Base-by-base conservation (phyloP, 2,797 vertebrate species). In the Hippopotamyrus pictus region DNA sequence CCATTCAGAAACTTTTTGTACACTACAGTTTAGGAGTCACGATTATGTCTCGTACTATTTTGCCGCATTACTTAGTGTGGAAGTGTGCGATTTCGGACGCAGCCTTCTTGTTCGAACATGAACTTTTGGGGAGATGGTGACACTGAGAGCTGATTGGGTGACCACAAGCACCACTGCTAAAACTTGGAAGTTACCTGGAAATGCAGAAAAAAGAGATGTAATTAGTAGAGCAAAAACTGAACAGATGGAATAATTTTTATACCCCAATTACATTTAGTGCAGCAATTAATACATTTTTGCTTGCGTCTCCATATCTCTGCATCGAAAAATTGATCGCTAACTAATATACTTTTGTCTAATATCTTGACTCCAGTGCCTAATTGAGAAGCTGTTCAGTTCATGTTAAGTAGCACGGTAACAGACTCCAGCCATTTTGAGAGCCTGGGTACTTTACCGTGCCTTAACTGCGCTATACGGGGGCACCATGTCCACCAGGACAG, bases 341-440 rank as follows among this genome's bases (percentile, higher is more conserved):
- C n/a, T 22, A 62, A 62, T 62, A 25, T 25, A 25, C n/a, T 65
- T 65, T 29, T 65, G 22, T 25, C 2, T n/a, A 57, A 57, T n/a
- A 57, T 57, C 53, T 19, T 54, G 19, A 44, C 3, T 46, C 19
- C 41, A 41, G 44, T 84, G n/a, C 82, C 17, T 46, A 19, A 48
- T 11, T 7, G 25, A 84, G 9, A 48, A 6, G 46, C 11, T 5
- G 14, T 17, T 37, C 14, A 19, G 69, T 17, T 37, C 17, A 83
- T 83, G 37, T n/a, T 37, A 12, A 82, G 73, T 37, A 88, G 83
- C 65, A 8, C 25, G 69, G 79, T 46, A 85, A 85, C 17, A 46
- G 59, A 37, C 25, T 86, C 37, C 86, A 88, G n/a, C 33, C 44
- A 89, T 62, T 84, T 76, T 54, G 29, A 73, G 83, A 53, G 69